These are phyloP conservation scores for Lophura nycthemera DNA, from an alignment of 2,113 vertebrate genomes.

Conservation along the genomic window DNA sequence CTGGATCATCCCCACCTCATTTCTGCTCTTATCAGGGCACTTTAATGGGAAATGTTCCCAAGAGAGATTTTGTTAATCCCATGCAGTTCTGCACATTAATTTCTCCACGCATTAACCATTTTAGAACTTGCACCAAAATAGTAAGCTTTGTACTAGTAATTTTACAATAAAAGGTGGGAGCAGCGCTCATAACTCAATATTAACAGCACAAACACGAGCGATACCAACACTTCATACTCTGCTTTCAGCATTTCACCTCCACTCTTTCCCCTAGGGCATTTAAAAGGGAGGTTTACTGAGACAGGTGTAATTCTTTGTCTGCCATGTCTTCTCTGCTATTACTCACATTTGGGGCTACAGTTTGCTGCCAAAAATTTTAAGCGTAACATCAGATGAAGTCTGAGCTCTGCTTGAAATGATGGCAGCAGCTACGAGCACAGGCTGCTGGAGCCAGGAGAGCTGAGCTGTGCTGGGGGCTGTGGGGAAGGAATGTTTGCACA, in stretches of 20 bases:
- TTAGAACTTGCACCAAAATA: neutral
- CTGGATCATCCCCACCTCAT: neutral
- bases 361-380: neutral
- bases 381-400: fast-evolving
- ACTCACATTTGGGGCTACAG: neutral
- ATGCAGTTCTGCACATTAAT: neutral
- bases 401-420: neutral
- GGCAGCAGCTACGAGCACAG: neutral
- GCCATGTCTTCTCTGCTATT: fast-evolving
- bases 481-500: neutral
- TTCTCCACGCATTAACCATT: neutral
- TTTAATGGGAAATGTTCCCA: neutral
- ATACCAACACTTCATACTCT: fast-evolving
- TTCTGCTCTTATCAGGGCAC: neutral
- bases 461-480: fast-evolving
- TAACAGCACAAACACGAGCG: fast-evolving
- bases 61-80: neutral
- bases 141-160: neutral
- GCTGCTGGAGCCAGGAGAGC: neutral
- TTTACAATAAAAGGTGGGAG: neutral
- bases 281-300: neutral
- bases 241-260: neutral
- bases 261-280: fast-evolving
- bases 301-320: fast-evolving
- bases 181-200: neutral